Percentiles rank a stretch among this genome's conserved stretches.
Evolutionary conservation across 2,113 vertebrate genomes (phyloP).

Genomic region (Alethe castanea): DNA sequence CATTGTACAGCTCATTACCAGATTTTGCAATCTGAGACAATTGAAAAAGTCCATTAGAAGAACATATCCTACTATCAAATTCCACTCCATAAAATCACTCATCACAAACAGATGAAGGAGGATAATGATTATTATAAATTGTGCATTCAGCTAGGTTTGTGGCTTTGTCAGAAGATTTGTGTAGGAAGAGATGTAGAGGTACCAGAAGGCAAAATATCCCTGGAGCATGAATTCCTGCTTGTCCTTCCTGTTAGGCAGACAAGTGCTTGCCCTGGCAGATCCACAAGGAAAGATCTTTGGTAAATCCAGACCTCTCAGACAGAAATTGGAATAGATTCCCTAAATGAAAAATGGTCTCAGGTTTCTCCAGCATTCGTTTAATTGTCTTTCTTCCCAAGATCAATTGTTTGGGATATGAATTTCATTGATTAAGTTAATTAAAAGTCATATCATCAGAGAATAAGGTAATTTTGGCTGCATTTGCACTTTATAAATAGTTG

Average conservation of each 20-base stretch:
- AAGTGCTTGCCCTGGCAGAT: background rate
- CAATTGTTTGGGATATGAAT: background rate
- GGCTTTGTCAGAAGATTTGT: background rate
- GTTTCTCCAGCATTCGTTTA: background rate
- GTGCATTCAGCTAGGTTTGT: background rate
- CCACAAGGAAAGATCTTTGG: background rate
- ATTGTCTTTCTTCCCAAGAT: background rate
- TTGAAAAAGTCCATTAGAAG: background rate
- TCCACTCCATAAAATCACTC: background rate
- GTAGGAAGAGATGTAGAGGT: background rate
- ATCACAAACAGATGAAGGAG: background rate
- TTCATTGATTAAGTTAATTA: slow-evolving; percentile 10
- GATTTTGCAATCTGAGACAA: background rate
- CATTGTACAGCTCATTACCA: background rate
- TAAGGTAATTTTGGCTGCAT: background rate
- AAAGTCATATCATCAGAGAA: background rate
- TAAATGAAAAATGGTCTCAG: background rate
- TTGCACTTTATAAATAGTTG: background rate
- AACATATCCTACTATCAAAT: background rate
- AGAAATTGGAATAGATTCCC: background rate
- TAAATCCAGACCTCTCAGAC: background rate
- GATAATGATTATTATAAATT: background rate
- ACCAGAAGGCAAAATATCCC: background rate
- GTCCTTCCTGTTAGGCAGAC: background rate
- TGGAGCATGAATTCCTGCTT: background rate